Evolutionary conservation across 2,888 invertebrate species (phyloP).

Genomic region (Pseudolycoriella hygida): DNA sequence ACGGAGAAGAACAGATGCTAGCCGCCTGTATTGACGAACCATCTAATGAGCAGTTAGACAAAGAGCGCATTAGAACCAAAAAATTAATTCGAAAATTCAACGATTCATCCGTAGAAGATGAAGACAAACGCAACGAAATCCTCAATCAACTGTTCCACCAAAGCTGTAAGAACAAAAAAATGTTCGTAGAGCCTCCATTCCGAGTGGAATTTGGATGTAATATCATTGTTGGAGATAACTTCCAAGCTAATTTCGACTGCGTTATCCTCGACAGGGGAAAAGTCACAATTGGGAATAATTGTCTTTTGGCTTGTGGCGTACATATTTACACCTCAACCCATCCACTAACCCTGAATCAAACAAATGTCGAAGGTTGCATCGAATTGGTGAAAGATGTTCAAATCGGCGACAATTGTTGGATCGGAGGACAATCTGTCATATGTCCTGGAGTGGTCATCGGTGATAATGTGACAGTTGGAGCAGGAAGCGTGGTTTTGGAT

Average conservation of each 20-base stretch:
- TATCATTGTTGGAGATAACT: too few relatives aligned
- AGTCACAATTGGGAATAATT: not conserved
- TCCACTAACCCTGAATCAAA: not conserved
- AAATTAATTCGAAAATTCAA: slow-evolving; percentile 1
- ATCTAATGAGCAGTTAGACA: not conserved
- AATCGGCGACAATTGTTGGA: slow-evolving; percentile 2
- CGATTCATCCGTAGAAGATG: not conserved
- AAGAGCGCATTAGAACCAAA: not conserved
- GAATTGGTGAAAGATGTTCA: not conserved
- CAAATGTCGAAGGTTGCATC: not conserved
- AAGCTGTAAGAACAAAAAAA: too few relatives aligned
- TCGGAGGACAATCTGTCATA: not conserved
- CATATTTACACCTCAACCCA: slow-evolving; percentile 1
- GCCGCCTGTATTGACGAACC: not conserved
- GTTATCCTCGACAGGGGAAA: not conserved
- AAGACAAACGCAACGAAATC: not conserved
- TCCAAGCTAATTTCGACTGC: too few relatives aligned
- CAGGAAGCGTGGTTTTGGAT: not conserved
- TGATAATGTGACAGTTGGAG: not conserved
- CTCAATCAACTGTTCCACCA: too few relatives aligned
- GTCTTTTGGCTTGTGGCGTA: not conserved
- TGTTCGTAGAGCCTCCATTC: too few relatives aligned
- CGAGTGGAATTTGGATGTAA: too few relatives aligned
- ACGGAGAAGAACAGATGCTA: not conserved
- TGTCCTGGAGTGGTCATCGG: slow-evolving; percentile 2